phyloP scores from a whole-genome alignment of 2,797 vertebrate species.

The Aldrovandia affinis region DNA sequence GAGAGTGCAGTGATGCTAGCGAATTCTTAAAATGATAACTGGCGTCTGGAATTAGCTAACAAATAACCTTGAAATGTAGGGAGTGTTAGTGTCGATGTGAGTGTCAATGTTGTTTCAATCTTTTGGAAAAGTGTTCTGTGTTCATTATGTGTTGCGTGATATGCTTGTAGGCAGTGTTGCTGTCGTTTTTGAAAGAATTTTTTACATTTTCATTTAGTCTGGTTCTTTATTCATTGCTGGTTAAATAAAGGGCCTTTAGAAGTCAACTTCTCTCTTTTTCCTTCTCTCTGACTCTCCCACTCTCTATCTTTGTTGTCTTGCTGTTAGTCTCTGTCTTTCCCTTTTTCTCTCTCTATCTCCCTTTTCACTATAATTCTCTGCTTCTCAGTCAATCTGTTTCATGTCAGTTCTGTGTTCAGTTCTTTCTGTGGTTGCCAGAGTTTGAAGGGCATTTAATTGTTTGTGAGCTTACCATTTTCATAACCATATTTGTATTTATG shows the following conservation, averaged over 20 bases:
- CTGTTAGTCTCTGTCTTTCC: constrained; percentile 2
- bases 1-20: not conserved
- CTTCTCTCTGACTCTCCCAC: not conserved
- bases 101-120: not conserved
- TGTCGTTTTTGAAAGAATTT: not conserved
- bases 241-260: not conserved
- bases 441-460: no score
- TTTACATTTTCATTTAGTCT: no score
- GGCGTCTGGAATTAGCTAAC: not conserved
- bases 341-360: constrained; percentile 30
- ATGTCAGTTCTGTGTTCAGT: no score
- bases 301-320: not conserved
- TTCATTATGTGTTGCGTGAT: not conserved
- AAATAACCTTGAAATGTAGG: not conserved
- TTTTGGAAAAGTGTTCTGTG: not conserved
- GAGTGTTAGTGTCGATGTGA: not conserved
- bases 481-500: no score
- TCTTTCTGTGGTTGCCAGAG: no score
- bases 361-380: constrained; percentile 29
- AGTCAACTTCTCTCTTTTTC: not conserved
- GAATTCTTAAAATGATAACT: not conserved
- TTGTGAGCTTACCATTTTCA: no score
- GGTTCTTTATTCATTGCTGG: not conserved
- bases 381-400: no score
- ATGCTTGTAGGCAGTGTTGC: not conserved